Percentiles rank a stretch among this genome's conserved stretches.
Evolutionary conservation across 1,140 invertebrate genomes (phyloP).

Genomic region (Tetramorium simillimum): DNA sequence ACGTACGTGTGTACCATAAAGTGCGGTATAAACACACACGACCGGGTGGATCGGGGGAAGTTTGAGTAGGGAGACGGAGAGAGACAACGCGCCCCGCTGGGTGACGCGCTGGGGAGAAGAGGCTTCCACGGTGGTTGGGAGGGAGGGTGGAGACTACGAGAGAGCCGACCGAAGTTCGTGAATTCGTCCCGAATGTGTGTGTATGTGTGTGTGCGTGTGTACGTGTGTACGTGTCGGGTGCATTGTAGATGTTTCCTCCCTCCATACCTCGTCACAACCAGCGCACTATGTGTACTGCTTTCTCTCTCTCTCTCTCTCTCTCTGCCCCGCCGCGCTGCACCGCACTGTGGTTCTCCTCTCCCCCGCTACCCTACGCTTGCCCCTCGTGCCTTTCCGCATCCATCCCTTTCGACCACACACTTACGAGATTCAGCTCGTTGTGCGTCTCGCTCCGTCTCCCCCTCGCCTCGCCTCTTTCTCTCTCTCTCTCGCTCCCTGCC

Average conservation of each 20-base stretch:
- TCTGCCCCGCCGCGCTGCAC: not conserved
- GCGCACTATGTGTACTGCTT: conserved; percentile 41
- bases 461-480: conserved; percentile 10
- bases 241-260: conserved; percentile 72
- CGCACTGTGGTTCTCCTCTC: conserved; percentile 15
- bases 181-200: conserved; percentile 65
- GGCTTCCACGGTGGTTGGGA: conserved; percentile 21
- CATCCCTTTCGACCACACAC: conserved; percentile 67
- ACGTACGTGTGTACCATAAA: conserved; percentile 68
- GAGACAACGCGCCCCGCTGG: conserved; percentile 16
- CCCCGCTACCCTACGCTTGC: conserved; percentile 19
- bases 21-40: conserved; percentile 72
- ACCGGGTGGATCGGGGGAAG: conserved; percentile 16
- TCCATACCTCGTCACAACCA: conserved; percentile 37
- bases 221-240: conserved; percentile 62
- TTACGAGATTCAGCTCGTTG: conserved; percentile 69
- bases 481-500: conserved; percentile 53
- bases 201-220: conserved; percentile 22
- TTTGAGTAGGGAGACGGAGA: conserved; percentile 24
- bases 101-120: conserved; percentile 23
- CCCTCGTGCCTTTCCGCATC: conserved; percentile 48
- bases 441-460: conserved; percentile 41
- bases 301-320: not conserved
- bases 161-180: conserved; percentile 31
- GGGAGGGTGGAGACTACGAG: conserved; percentile 35